Percentiles rank a stretch among this genome's conserved stretches.
phyloP scores from a whole-genome alignment of 2,113 vertebrate species.

The Mesembrinibis cayennensis region DNA sequence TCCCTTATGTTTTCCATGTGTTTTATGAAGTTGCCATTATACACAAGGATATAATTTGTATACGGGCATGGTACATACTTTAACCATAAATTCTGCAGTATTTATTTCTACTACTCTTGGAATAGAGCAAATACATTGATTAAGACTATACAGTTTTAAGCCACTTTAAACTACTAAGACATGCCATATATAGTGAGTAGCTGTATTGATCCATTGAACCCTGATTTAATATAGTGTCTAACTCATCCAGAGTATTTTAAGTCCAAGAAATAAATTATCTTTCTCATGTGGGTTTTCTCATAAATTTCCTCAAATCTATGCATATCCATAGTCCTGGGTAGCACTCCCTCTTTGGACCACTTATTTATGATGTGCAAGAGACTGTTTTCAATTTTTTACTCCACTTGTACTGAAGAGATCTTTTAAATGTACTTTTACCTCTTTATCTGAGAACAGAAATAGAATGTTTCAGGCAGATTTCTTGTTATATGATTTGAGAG shows the following conservation, averaged over 20 bases:
- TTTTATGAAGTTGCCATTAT: not conserved
- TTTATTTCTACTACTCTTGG: not conserved
- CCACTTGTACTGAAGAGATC: not conserved
- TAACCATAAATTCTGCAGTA: not conserved
- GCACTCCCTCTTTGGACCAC: not conserved
- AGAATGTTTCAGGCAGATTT: not conserved
- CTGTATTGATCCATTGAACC: not conserved
- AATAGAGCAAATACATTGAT: not conserved
- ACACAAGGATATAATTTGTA: not conserved
- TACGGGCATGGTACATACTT: not conserved
- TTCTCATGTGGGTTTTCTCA: conserved; percentile 10
- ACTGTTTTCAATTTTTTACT: conserved; percentile 28
- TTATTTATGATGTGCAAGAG: conserved; percentile 30
- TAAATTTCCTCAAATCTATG: not conserved
- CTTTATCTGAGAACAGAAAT: conserved; percentile 25
- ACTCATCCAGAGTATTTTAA: not conserved
- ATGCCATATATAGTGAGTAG: not conserved
- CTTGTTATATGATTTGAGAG: not conserved
- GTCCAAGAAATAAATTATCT: not conserved
- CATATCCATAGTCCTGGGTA: not conserved
- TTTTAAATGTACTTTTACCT: conserved; percentile 9
- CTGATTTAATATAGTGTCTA: not conserved
- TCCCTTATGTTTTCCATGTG: conserved; percentile 21
- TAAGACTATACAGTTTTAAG: not conserved
- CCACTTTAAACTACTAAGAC: not conserved